Percentiles rank a stretch among this genome's conserved stretches.
phyloP scores from a whole-genome alignment of 2,888 invertebrate genomes.

The Bellardia pandia region DNA sequence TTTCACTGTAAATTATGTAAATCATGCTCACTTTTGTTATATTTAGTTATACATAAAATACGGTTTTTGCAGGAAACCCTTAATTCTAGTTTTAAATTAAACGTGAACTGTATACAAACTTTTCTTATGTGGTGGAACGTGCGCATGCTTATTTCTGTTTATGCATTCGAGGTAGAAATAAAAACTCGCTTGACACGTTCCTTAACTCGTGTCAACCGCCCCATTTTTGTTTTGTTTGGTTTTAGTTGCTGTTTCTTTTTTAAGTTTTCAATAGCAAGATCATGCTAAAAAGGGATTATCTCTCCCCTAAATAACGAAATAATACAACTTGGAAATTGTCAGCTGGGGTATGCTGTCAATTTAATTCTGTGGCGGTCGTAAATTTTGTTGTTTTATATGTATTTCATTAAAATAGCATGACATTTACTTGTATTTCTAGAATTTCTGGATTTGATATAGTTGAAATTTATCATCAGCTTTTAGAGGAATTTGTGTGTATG shows the following conservation, averaged over 20 bases:
- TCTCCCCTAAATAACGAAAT: slow-evolving; percentile 43
- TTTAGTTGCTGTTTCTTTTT: background rate
- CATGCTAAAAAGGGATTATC: slow-evolving; percentile 66
- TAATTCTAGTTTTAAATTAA: slow-evolving; percentile 48
- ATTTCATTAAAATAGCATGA: slow-evolving; percentile 63
- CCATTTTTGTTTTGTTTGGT: slow-evolving; percentile 25
- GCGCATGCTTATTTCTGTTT: slow-evolving; percentile 66
- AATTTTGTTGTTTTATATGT: slow-evolving; percentile 60
- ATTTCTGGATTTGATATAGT: slow-evolving; percentile 40
- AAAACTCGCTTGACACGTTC: slow-evolving; percentile 71
- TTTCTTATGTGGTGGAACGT: slow-evolving; percentile 38
- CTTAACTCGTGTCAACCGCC: slow-evolving; percentile 69
- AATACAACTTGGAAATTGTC: slow-evolving; percentile 41
- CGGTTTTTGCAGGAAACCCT: slow-evolving; percentile 46
- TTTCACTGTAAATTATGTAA: slow-evolving; percentile 59
- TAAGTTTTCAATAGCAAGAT: slow-evolving; percentile 46
- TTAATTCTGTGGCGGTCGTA: slow-evolving; percentile 11
- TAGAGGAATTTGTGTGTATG: slow-evolving; percentile 30
- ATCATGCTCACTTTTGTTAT: slow-evolving; percentile 49
- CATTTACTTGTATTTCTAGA: slow-evolving; percentile 38
- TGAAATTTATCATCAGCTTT: slow-evolving; percentile 36
- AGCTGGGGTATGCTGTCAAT: slow-evolving; percentile 59
- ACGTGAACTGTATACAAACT: background rate
- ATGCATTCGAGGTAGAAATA: slow-evolving; percentile 13
- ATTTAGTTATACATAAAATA: background rate